Evolutionary conservation across 2,113 vertebrate genomes (phyloP).

Genomic region (Urocitellus parryii): DNA sequence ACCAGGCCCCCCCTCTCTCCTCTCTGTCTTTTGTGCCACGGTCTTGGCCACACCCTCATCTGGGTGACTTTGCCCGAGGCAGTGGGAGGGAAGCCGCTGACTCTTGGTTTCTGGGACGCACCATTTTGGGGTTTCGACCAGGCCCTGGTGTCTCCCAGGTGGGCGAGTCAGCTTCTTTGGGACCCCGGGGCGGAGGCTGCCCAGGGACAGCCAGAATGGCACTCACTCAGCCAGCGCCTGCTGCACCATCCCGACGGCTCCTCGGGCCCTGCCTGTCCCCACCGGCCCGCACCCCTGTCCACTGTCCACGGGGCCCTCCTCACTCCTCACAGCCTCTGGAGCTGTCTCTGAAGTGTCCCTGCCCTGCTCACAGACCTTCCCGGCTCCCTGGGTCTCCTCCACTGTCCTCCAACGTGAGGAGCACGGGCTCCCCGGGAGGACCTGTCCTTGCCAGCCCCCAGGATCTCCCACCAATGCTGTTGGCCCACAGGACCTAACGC

Average conservation of each 20-base stretch:
- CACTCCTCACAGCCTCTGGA: fast-evolving
- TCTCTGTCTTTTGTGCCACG: fast-evolving
- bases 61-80: background rate
- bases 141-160: constrained; percentile 11
- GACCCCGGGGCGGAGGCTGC: background rate
- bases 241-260: fast-evolving
- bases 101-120: constrained; percentile 48
- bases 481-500: background rate
- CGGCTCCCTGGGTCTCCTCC: background rate
- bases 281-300: no score
- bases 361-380: background rate
- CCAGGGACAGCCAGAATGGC: background rate
- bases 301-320: background rate
- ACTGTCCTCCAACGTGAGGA: no score
- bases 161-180: background rate
- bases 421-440: no score
- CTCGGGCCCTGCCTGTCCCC: fast-evolving
- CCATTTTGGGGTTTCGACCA: background rate
- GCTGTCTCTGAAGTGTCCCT: background rate
- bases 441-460: background rate
- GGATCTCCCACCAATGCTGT: background rate
- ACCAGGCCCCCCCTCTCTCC: background rate
- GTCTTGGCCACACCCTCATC: background rate
- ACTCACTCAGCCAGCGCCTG: background rate
- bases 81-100: background rate